Evolutionary conservation across 2,113 vertebrate species (phyloP), one percentile per base, ranked within the genome.

Genomic region (Poeciliopsis turrubarensis): DNA sequence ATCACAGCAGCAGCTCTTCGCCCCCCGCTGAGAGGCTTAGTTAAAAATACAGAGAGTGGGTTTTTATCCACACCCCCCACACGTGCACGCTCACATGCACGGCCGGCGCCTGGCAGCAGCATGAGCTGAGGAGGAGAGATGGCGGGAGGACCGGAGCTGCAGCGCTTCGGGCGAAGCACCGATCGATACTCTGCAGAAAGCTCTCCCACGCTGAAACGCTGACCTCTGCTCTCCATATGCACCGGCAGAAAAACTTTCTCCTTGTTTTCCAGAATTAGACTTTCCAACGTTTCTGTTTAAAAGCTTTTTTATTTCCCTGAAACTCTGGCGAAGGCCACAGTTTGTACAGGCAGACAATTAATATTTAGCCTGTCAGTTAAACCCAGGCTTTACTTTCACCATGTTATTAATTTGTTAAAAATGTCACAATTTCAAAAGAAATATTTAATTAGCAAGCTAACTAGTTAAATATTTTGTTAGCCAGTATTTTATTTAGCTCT

Each of bases 141-240:
- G 30, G 84, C 71, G 44, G 65, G 74, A 80, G 74, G 62, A 77
- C 63, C 70, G 67, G 69, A 70, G 77, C 79, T 79, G 19, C 73
- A 77, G 11, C 17, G 84, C 90, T 91, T 32, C 74, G 39, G 90
- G 91, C 87, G 78, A 63, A 66, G 86, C 78, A 89, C 72, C 26
- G 72, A 91, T 93, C 92, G 25, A 93, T 93, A 81, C 64, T 8
- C 73, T 22, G 34, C 86, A 82, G 71, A 80, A 9, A 84, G 73
- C 69, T 72, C 90, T 86, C 92, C 92, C 75, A 92, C 92, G 81
- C 80, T 64, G 82, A 82, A 85, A 79, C 30, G 67, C 86, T 69
- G 87, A 91, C 87, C 91, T 85, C 73, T 67, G 68, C 77, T 66
- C 72, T 82, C 80, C 85, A 86, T 76, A 47, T 67, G 32, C 39